A percentile compares a stretch with the other conserved stretches of the same genome.
phyloP scores from a whole-genome alignment of 2,113 vertebrate genomes.

The Dromas ardeola region DNA sequence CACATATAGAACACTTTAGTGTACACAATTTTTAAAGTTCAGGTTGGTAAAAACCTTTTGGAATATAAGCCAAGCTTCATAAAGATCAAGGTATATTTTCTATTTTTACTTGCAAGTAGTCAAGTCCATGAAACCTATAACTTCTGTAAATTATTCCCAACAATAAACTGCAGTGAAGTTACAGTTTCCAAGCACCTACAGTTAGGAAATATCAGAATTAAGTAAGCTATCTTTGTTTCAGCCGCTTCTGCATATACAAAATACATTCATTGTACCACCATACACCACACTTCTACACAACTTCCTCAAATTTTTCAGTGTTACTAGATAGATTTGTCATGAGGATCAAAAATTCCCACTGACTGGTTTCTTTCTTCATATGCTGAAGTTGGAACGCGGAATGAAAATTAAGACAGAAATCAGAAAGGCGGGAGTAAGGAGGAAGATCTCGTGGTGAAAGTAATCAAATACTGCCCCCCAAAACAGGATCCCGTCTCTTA shows the following conservation, averaged over 20 bases:
- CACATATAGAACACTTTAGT: neutral
- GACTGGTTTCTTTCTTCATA: neutral
- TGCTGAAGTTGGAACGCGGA: neutral
- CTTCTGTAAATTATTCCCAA: neutral
- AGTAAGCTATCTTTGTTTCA: neutral
- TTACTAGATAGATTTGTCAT: neutral
- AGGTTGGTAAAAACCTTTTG: neutral
- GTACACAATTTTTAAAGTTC: neutral
- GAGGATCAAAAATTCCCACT: neutral
- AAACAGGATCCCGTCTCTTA: neutral
- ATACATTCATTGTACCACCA: neutral
- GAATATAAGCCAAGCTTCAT: neutral
- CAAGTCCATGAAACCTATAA: neutral
- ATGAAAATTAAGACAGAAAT: neutral
- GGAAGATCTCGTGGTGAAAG: neutral
- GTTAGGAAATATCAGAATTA: neutral
- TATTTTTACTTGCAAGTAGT: neutral
- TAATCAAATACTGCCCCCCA: neutral
- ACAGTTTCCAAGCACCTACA: neutral
- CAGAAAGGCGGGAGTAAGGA: neutral
- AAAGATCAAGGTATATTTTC: neutral
- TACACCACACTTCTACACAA: neutral
- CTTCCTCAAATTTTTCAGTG: neutral
- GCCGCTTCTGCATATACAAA: neutral
- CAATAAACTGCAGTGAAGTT: neutral